A percentile compares a stretch with the other conserved stretches of the same genome.
Evolutionary conservation across 2,113 vertebrate genomes (phyloP).

Genomic region (Herpetotheres cachinnans): DNA sequence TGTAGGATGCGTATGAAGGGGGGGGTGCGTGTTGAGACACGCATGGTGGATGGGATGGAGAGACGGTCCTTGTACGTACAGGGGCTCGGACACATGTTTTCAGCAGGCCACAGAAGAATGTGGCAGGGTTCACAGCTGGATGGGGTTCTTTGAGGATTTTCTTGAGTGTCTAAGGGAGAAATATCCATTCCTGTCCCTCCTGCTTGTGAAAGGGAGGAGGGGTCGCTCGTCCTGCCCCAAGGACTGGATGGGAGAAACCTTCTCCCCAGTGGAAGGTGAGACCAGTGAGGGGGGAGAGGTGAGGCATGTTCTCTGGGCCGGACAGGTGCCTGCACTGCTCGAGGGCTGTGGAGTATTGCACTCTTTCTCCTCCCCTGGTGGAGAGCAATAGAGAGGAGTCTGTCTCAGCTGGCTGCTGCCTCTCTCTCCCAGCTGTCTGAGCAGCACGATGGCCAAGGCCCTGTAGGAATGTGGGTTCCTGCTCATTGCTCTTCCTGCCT

Average conservation of each 20-base stretch:
- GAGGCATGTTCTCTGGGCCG: constrained; percentile 17
- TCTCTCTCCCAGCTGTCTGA: constrained; percentile 27
- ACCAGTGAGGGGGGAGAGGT: background rate
- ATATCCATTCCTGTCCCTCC: constrained; percentile 31
- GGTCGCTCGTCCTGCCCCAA: constrained; percentile 17
- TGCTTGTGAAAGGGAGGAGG: constrained; percentile 38
- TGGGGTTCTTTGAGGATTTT: constrained; percentile 45
- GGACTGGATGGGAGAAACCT: constrained; percentile 40
- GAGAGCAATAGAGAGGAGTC: constrained; percentile 43
- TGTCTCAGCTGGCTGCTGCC: constrained; percentile 1
- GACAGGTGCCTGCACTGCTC: constrained; percentile 2
- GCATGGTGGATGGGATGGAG: constrained; percentile 56
- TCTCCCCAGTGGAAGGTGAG: constrained; percentile 26
- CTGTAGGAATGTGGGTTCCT: constrained; percentile 15
- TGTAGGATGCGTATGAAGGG: constrained; percentile 23
- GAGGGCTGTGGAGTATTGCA: constrained; percentile 14
- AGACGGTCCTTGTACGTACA: background rate
- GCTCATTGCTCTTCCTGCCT: constrained; percentile 47
- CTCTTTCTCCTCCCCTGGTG: background rate
- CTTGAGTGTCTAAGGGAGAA: constrained; percentile 58
- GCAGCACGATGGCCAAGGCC: background rate
- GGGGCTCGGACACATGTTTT: constrained; percentile 43
- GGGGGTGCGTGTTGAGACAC: constrained; percentile 27
- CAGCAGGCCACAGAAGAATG: constrained; percentile 11
- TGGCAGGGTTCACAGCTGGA: constrained; percentile 40